Evolutionary conservation across 2,797 vertebrate species (phyloP).

Genomic region (Hypotaenidia okinawae): DNA sequence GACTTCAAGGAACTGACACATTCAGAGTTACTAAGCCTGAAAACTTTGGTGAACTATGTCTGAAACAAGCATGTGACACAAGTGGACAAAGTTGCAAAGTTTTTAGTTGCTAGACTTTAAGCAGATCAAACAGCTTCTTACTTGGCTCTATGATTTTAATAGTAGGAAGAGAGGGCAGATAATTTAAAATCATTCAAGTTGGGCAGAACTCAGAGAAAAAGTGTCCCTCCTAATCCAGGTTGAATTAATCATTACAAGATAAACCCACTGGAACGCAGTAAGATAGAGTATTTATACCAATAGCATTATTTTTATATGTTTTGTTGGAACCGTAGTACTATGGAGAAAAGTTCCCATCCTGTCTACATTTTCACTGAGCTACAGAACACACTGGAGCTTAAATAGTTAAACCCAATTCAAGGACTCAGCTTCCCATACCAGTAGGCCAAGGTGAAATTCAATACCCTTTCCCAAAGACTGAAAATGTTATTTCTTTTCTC

Average conservation of each 20-base stretch:
- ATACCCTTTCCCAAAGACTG: background rate
- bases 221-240: background rate
- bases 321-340: background rate
- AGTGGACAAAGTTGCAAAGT: background rate
- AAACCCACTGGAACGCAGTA: background rate
- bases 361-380: background rate
- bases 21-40: background rate
- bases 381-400: background rate
- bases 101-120: background rate
- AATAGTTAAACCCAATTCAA: background rate
- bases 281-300: background rate
- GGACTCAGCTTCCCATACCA: background rate
- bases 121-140: background rate
- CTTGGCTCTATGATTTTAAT: background rate
- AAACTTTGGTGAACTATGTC: rapidly evolving
- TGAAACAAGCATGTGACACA: background rate
- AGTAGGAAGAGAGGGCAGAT: background rate
- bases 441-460: background rate
- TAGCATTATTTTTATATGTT: background rate
- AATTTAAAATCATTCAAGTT: background rate
- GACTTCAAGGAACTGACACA: background rate
- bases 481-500: background rate
- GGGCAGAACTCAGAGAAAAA: background rate
- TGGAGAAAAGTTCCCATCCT: background rate
- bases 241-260: background rate